A percentile compares a stretch with the other conserved stretches of the same genome.
phyloP scores from a whole-genome alignment of 2,888 invertebrate genomes.

The Pristionchus entomophagus region DNA sequence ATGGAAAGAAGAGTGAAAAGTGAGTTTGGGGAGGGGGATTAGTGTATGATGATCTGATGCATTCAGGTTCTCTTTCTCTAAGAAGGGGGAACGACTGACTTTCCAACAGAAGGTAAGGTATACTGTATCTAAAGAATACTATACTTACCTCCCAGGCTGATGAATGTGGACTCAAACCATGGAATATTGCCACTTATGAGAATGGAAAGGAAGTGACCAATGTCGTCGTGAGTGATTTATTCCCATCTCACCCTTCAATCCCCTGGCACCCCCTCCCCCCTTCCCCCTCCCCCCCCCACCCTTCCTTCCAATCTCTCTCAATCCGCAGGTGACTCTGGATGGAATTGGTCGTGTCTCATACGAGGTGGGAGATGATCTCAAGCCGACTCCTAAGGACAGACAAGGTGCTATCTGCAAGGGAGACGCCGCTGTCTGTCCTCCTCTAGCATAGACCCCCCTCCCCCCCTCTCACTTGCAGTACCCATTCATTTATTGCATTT shows the following conservation, averaged over 20 bases:
- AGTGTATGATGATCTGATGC: neutral
- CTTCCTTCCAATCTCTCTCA: neutral
- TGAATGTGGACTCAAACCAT: constrained; percentile 71
- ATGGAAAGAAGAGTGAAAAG: constrained; percentile 73
- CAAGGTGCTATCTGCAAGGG: constrained; percentile 75
- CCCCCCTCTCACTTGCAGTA: neutral
- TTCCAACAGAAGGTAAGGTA: constrained; percentile 75
- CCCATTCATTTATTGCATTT: neutral
- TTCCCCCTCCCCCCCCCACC: neutral
- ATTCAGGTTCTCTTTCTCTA: constrained; percentile 71
- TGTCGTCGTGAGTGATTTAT: neutral
- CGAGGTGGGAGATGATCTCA: constrained; percentile 70
- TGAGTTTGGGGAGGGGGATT: constrained; percentile 65
- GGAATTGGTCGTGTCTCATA: constrained; percentile 55
- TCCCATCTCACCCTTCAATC: too few species aligned
- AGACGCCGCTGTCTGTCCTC: constrained; percentile 64
- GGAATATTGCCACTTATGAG: constrained; percentile 69
- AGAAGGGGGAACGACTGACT: constrained; percentile 68
- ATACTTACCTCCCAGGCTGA: too few species aligned
- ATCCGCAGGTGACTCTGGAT: constrained; percentile 57
- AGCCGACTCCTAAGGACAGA: constrained; percentile 69
- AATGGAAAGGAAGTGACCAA: constrained; percentile 60
- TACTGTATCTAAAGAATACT: too few species aligned
- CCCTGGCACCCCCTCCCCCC: too few species aligned
- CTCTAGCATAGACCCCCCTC: constrained; percentile 57